Evolutionary conservation across 2,113 vertebrate genomes (phyloP).

Genomic region (Tupaia chinensis): DNA sequence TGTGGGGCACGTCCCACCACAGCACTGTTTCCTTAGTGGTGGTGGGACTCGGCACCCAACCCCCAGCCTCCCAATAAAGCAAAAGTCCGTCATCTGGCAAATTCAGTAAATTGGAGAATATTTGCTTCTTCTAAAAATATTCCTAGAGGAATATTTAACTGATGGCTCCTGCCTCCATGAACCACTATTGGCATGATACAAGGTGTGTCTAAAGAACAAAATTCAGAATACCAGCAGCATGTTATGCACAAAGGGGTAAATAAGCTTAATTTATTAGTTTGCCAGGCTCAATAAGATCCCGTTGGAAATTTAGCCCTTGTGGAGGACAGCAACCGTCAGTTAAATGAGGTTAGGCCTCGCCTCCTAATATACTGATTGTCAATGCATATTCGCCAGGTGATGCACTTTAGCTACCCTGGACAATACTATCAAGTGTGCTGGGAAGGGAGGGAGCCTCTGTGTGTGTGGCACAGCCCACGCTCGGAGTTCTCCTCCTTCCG

Average conservation of each 20-base stretch:
- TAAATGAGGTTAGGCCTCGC: conserved; percentile 48
- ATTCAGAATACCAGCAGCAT: conserved; percentile 35
- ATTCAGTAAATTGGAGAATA: conserved; percentile 51
- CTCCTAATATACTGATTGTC: conserved; percentile 37
- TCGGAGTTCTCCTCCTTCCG: conserved; percentile 66
- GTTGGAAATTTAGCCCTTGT: conserved; percentile 24
- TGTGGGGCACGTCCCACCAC: conserved; percentile 26
- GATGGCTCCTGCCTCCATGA: conserved; percentile 57
- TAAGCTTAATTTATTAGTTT: conserved; percentile 68
- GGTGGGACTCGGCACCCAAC: conserved; percentile 66
- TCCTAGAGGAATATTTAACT: conserved; percentile 60
- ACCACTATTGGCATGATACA: not conserved
- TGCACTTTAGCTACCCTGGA: conserved; percentile 78
- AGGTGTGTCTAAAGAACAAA: conserved; percentile 35
- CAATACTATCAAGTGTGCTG: conserved; percentile 67
- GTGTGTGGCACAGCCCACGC: not conserved
- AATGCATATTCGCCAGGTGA: conserved; percentile 65
- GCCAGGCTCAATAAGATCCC: conserved; percentile 45
- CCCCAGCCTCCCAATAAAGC: conserved; percentile 38
- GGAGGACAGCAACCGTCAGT: conserved; percentile 52
- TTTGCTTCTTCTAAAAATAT: conserved; percentile 25
- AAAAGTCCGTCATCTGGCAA: conserved; percentile 69
- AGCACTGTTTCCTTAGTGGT: conserved; percentile 74
- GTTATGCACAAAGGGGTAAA: conserved; percentile 31
- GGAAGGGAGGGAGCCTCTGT: conserved; percentile 56